Conservation (phyloP, 2,797 vertebrate species). For the Schizopygopsis pylzovi region DNA sequence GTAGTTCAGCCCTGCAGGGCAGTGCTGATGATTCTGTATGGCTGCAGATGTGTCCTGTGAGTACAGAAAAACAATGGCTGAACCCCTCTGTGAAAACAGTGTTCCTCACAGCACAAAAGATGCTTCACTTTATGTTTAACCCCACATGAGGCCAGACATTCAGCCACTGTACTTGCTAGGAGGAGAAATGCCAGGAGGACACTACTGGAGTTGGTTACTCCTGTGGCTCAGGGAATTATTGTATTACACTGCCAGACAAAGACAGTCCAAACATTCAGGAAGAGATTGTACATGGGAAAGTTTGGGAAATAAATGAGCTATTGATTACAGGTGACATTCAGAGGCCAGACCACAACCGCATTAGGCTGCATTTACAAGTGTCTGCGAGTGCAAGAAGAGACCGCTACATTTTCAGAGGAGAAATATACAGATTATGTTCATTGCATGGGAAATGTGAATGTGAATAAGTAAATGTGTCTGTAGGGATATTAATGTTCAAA, state of each 20-base stretch:
- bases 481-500: not conserved
- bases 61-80: constrained; percentile 9
- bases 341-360: constrained; percentile 34
- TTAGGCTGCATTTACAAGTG: constrained; percentile 10
- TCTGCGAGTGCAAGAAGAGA: not conserved
- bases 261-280: constrained; percentile 13
- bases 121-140: constrained; percentile 7
- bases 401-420: not conserved
- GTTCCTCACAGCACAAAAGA: not conserved
- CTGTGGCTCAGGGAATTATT: constrained; percentile 12
- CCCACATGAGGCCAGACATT: not conserved
- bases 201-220: constrained; percentile 9
- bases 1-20: constrained; percentile 2
- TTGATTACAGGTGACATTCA: constrained; percentile 53
- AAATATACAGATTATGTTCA: not conserved
- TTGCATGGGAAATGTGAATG: not conserved
- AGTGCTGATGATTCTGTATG: constrained; percentile 31
- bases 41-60: constrained; percentile 11
- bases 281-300: constrained; percentile 1
- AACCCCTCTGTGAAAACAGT: constrained; percentile 8
- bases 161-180: not conserved
- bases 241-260: constrained; percentile 1
- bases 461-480: not conserved
- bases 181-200: not conserved
- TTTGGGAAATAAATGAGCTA: constrained; percentile 34